Evolutionary conservation across 2,888 invertebrate species (phyloP), one percentile per base, ranked within the genome.

Genomic region (Eremobia ochroleuca): DNA sequence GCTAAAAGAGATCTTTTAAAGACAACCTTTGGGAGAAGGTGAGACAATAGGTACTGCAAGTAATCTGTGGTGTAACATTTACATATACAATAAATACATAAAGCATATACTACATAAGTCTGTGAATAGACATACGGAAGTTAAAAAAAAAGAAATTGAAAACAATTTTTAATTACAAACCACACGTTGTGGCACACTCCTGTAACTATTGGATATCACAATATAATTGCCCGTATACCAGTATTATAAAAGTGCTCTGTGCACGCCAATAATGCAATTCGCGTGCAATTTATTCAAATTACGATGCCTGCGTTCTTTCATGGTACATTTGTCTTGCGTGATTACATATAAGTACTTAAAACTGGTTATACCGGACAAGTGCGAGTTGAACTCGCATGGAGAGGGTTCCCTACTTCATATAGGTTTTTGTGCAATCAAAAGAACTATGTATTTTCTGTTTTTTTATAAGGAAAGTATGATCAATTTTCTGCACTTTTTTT

Each of bases 201-300:
- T 61, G 55, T 34, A 62, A 34, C 34, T 21, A 31, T 66, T 34
- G 55, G 11, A 21, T 83, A 83, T 64, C 79, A 82, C 75, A 76
- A 13, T 81, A 31, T 82, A 82, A 87, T 83, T 80, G 81, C 34
- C 62, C 5, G 71, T 1, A 59, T n/a, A n/a, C n/a, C n/a, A n/a
- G n/a, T n/a, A n/a, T n/a, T n/a, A n/a, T n/a, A n/a, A n/a, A n/a
- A n/a, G n/a, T n/a, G n/a, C n/a, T n/a, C n/a, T n/a, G n/a, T n/a
- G 49, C 86, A 87, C 87, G 88, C 84, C 69, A 88, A 82, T 84
- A 85, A 77, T 84, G 79, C 78, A 84, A 88, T 72, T 75, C 64
- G 71, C 71, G 64, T 83, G 86, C 83, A 76, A 86, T 81, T 81
- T 86, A 86, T 86, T 84, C 76, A 85, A 85, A 74, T 85, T 77